These are phyloP conservation scores for Drosophila trichaetosa DNA, from an alignment of 2,888 invertebrate species.

Conservation along the genomic window DNA sequence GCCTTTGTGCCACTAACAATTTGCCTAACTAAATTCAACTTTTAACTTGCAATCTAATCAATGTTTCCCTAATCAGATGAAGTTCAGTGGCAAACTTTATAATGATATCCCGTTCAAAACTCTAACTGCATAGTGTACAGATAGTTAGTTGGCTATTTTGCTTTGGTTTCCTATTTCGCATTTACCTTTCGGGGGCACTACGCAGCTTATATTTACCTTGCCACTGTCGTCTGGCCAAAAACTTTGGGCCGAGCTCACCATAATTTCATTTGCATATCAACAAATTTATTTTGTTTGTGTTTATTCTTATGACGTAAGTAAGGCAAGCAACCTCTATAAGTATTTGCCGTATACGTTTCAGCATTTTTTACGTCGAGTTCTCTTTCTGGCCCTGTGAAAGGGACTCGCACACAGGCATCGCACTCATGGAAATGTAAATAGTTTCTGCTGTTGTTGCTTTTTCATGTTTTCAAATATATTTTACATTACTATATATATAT, in stretches of 20 bases:
- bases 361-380: slow-evolving; percentile 28
- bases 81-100: slow-evolving; percentile 4
- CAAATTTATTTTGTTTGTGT: slow-evolving; percentile 76
- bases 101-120: slow-evolving; percentile 11
- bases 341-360: slow-evolving; percentile 31
- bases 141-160: slow-evolving; percentile 7
- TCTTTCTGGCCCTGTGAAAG: slow-evolving; percentile 25
- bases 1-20: neutral
- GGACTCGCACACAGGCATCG: slow-evolving; percentile 22
- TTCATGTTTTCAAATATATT: slow-evolving; percentile 2
- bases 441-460: slow-evolving; percentile 17
- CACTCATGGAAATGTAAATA: slow-evolving; percentile 46
- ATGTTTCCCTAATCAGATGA: slow-evolving; percentile 3
- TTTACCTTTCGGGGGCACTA: slow-evolving; percentile 10
- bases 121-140: neutral
- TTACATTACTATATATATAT: slow-evolving; percentile 4
- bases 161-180: slow-evolving; percentile 11
- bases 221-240: slow-evolving; percentile 26
- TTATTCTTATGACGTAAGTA: slow-evolving; percentile 69
- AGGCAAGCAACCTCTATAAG: slow-evolving; percentile 29
- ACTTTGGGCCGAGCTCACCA: slow-evolving; percentile 69
- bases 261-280: slow-evolving; percentile 81
- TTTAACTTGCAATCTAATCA: neutral
- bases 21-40: neutral
- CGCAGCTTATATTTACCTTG: slow-evolving; percentile 32